Evolutionary conservation across 1,140 invertebrate genomes (phyloP), one percentile per base, ranked within the genome.

Genomic region (Lanistes nyassanus): DNA sequence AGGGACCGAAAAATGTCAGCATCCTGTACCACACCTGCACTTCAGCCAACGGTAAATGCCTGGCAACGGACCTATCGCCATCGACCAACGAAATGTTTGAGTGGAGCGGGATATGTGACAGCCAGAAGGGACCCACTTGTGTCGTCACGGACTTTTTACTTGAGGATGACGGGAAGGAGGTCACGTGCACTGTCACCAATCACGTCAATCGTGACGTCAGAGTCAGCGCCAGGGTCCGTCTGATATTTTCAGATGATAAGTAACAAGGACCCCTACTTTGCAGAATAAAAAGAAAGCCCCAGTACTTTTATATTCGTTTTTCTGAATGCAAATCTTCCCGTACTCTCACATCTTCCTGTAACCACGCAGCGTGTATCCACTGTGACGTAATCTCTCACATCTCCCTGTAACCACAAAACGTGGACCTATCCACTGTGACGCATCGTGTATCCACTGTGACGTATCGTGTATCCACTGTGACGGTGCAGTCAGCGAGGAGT

Each of bases 101-200:
- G 56, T 60, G 56, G 56, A 7, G 56, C 29, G 56, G 56, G 23
- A n/a, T 60, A 23, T 60, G 56, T 60, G n/a, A 60, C 13, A 23
- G 56, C 29, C 56, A 60, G 56, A 9, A n/a, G 29, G 56, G 56
- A 11, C n/a, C 29, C 56, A 60, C 11, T 11, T 60, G 56, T 31
- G n/a, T 26, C n/a, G n/a, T 60, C 56, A 60, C 56, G 9, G 29
- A 1, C 4, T 9, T 11, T 23, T 11, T 11, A 4, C 9, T 16
- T 19, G 5, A 26, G 56, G 56, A 60, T 60, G 56, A 60, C 9
- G 29, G 56, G 56, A 60, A 60, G 23, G 56, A 60, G 23, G 56
- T 60, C 11, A 60, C 56, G 56, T 60, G 56, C 1, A 60, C 56
- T 60, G 56, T 60, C 56, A 60, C 56, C 29, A 60, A 60, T 31